Base-by-base conservation (phyloP, 2,888 invertebrate genomes). In the Caenorhabditis sulstoni region DNA sequence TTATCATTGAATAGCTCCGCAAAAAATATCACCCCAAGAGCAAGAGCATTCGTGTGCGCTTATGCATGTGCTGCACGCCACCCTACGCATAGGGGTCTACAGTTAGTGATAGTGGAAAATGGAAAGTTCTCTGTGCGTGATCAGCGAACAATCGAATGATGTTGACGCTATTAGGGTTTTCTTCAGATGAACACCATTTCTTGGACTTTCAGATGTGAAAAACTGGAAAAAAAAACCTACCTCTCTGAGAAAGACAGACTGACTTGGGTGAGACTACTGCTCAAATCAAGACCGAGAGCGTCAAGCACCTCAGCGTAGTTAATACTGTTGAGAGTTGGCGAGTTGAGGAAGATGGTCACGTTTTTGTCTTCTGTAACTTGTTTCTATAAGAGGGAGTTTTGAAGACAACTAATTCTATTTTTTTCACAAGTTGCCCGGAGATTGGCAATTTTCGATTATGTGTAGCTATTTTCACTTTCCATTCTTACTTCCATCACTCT, bases 11-110 rank as follows among this genome's bases (percentile, higher is more conserved):
- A 39, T 18, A 37, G 52, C 58, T 49, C 37, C 58, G 55, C 39
- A 62, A 70, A 71, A 62, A 71, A 62, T 45, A 71, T 71, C 71
- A 71, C 71, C 57, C 71, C 55, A 71, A 71, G 62, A 62, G 39
- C 68, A 68, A 71, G 62, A 62, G 23, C 68, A 68, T 68, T 68
- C 58, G 57, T 68, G 45, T 62, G 70, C 55, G 61, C 49, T 0
- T 49, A 22, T 71, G 71, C 71, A 71, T 64, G 62, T 57, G 71
- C 53, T 52, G 50, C 49, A 57, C 55, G 58, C 37, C 29, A 47
- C 41, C 44, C 3, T 14, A n/a, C n/a, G 14, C 23, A 12, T 12
- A 22, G 16, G 18, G 16, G 20, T 18, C 41, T 22, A 44, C 22
- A 18, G 45, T 20, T 52, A 61, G 9, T 18, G 47, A 49, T 35